A percentile compares a stretch with the other conserved stretches of the same genome.
Conservation (phyloP, 2,797 vertebrate species). For the Ataeniobius toweri region DNA sequence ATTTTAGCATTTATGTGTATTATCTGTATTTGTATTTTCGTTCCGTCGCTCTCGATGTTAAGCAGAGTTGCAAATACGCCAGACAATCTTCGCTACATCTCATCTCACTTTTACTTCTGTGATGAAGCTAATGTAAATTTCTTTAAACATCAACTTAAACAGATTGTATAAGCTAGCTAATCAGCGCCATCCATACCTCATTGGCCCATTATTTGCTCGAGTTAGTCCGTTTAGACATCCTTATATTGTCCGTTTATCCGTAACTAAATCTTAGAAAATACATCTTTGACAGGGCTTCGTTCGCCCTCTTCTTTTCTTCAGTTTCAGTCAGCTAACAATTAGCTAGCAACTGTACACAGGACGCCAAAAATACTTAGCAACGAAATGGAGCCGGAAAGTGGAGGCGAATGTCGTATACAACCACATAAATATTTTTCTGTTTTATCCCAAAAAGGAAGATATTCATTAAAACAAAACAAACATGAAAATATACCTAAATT, state of each 20-base stretch:
- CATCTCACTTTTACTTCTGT: neutral
- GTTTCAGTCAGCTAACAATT: slow-evolving; percentile 15
- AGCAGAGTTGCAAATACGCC: neutral
- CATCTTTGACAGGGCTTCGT: slow-evolving; percentile 6
- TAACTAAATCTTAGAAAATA: neutral
- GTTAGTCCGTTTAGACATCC: neutral
- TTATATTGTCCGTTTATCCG: neutral
- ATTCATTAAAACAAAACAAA: neutral
- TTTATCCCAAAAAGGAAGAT: neutral
- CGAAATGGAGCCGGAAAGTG: slow-evolving; percentile 49
- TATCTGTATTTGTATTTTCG: neutral
- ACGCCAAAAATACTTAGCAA: slow-evolving; percentile 70
- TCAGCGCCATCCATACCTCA: slow-evolving; percentile 40
- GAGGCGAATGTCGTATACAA: slow-evolving; percentile 51
- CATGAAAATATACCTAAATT: neutral
- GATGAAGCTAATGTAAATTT: neutral
- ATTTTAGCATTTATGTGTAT: neutral
- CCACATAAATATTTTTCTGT: neutral
- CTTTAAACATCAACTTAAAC: neutral
- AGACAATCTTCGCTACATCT: too few relatives aligned
- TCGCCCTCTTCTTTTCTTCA: neutral
- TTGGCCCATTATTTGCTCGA: slow-evolving; percentile 6
- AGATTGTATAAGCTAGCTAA: slow-evolving; percentile 33
- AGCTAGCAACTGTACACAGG: slow-evolving; percentile 69
- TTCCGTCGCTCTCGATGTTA: neutral